These are phyloP conservation scores for Ceuthmochares aereus DNA, from an alignment of 2,113 vertebrate species.

Conservation along the genomic window DNA sequence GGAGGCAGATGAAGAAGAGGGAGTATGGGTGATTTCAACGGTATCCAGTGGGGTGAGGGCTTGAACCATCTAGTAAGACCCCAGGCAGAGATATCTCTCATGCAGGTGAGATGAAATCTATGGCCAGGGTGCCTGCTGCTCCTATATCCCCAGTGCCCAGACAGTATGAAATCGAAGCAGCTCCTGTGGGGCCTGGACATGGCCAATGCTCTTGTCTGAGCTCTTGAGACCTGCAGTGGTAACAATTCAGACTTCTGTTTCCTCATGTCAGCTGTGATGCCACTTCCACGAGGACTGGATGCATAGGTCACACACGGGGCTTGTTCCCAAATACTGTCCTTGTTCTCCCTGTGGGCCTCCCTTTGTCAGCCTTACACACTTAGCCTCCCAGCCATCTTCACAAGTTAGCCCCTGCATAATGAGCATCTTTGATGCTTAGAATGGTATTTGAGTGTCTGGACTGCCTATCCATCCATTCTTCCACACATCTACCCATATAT, in stretches of 20 bases:
- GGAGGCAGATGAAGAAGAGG: neutral
- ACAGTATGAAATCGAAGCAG: rapidly evolving
- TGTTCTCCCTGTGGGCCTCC: neutral
- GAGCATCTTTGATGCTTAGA: neutral
- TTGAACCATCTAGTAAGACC: neutral
- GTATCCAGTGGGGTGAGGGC: neutral
- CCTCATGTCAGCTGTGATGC: neutral
- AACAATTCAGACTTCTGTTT: neutral
- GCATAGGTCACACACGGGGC: neutral
- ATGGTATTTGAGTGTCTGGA: neutral
- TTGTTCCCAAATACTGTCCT: neutral
- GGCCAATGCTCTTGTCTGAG: neutral
- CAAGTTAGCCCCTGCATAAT: neutral
- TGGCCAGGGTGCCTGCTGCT: neutral
- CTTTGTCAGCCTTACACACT: neutral
- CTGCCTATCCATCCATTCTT: neutral
- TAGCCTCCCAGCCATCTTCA: neutral
- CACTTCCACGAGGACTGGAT: neutral
- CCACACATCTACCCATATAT: neutral
- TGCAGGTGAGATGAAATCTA: neutral
- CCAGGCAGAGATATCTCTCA: neutral
- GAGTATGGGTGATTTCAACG: neutral
- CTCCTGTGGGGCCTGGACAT: neutral
- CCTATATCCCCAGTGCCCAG: neutral
- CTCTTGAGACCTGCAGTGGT: neutral